Base-by-base conservation (phyloP, 2,113 vertebrate species). In the Gopherus flavomarginatus region DNA sequence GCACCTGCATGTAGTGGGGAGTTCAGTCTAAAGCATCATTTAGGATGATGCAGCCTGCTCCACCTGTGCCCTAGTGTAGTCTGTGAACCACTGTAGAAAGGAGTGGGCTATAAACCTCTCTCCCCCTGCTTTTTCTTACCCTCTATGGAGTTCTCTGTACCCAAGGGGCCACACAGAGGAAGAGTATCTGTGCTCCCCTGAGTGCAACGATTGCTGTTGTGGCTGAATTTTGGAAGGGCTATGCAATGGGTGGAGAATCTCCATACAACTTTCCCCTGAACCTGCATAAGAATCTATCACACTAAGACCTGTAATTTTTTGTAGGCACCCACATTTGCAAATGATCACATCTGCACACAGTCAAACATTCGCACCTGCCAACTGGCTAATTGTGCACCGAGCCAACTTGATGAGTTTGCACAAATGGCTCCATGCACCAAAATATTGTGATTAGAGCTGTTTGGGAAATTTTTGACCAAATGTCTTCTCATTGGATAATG, bases 61-160 rank as follows among this genome's bases (percentile, higher is more conserved):
- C 31, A 47, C 38, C 16, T 11, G 9, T 29, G 4, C 69, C 5
- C 84, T 84, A 49, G 82, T 27, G 1, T 84, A 90, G 87, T 35
- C 12, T 38, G 11, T 89, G 77, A 89, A 27, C 24, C 49, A 54
- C 17, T 11, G 86, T 47, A 38, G 69, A 80, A 72, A 56, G 10
- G 21, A 59, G 19, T 10, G 7, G 3, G 50, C 16, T 35, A 90
- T 27, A 44, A 12, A 12, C 38, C 42, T 77, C 24, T 14, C 42
- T 44, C 6, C 24, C 42, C 12, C 85, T 87, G 1, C 10, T 0
- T 94, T 44, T 54, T 85, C 69, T 21, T 26, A 83, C 89, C 42
- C 27, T 44, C 7, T 82, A 44, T 90, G 38, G 26, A 0, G 0
- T 69, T 56, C 69, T 90, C 85, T 38, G 12, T 13, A 42, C 6